Evolutionary conservation across 2,888 invertebrate genomes (phyloP).

Genomic region (Meghimatium bilineatum): DNA sequence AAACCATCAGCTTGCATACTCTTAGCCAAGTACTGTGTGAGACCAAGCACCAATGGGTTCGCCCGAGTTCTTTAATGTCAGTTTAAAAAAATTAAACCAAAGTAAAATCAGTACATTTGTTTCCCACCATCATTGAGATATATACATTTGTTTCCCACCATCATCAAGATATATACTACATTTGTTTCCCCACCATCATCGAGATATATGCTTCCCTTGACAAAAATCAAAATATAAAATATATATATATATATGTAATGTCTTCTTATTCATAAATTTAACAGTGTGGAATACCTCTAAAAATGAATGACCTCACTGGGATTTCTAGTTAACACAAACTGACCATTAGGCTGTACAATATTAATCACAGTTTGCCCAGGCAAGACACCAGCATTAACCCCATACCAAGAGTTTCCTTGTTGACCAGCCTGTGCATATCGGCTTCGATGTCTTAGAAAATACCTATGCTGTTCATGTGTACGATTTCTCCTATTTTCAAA

Average conservation of each 20-base stretch:
- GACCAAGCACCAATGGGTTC: too few relatives aligned
- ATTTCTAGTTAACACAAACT: constrained; percentile 1
- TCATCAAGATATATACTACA: too few relatives aligned
- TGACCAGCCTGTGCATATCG: not conserved
- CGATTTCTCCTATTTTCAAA: constrained; percentile 42
- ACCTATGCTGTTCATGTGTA: constrained; percentile 41
- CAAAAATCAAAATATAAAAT: too few relatives aligned
- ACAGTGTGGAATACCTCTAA: not conserved
- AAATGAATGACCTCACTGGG: not conserved
- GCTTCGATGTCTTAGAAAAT: constrained; percentile 39
- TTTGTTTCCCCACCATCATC: too few relatives aligned
- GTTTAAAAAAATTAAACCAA: too few relatives aligned
- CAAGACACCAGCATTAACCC: constrained; percentile 17
- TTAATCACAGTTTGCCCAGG: constrained; percentile 31
- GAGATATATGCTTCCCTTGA: too few relatives aligned
- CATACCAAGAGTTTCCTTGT: not conserved
- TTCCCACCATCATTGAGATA: too few relatives aligned
- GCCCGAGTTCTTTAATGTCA: too few relatives aligned
- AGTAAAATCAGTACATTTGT: too few relatives aligned
- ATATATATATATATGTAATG: not conserved
- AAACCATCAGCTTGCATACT: too few relatives aligned
- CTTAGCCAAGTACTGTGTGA: too few relatives aligned
- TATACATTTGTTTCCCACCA: too few relatives aligned
- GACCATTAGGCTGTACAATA: constrained; percentile 17
- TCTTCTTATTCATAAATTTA: not conserved